Evolutionary conservation across 1,140 invertebrate genomes (phyloP), one percentile per base, ranked within the genome.

Genomic region (Sycophila sp.): DNA sequence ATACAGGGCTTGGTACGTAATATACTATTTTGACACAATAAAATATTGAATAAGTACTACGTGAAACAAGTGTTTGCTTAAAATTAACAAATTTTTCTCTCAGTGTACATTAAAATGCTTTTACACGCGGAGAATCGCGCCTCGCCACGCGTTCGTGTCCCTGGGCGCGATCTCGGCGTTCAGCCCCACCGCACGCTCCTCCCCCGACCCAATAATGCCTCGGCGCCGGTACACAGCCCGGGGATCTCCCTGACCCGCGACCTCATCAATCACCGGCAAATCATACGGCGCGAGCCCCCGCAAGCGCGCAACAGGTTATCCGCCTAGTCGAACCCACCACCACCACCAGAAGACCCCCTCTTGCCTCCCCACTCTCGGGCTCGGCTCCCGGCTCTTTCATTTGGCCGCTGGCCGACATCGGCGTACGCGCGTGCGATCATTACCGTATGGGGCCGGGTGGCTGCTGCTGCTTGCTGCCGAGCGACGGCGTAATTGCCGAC

Each of bases 191-290:
- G 42, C 19, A 17, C 19, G 42, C 15, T 0, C 24, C 17, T 24
- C 42, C 42, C 42, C 11, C 42, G 42, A 22, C 42, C 17, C 19
- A 47, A 47, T 40, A n/a, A 22, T 11, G 42, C 19, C 8, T 22
- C 42, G 19, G 42, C 42, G 15, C 40, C n/a, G n/a, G n/a, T n/a
- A 42, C 2, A 42, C 6, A 19, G 42, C 42, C 82, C 81, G 82
- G 81, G 82, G 83, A 85, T 85, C 81, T 83, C 80, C 83, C 82
- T 80, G 81, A 84, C 81, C 82, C 74, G 58, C 67, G 80, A 84
- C 83, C 82, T 79, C 82, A 85, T 85, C 82, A 84, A 84, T 85
- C 82, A 84, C 84, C 82, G 79, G 79, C 83, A 83, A 83, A 85
- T 85, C 83, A 85, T 83, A 85, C 80, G 83, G 81, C 77, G 78